Percentiles rank a stretch among this genome's conserved stretches.
Conservation (phyloP, 2,797 vertebrate species). For the Sphaeramia orbicularis region DNA sequence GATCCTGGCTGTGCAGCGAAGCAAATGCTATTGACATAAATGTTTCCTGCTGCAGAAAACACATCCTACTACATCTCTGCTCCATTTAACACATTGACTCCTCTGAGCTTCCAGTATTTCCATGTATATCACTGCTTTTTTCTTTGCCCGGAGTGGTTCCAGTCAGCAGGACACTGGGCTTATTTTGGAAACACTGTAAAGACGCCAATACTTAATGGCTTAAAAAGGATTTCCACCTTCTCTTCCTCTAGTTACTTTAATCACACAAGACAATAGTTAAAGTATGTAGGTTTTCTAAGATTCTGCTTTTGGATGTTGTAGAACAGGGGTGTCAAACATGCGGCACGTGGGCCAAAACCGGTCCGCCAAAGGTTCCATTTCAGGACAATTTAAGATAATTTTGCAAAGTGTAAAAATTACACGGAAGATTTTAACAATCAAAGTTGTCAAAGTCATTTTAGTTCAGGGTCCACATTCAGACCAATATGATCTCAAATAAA, state of each 20-base stretch:
- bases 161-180: constrained; percentile 30
- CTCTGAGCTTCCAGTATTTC: constrained; percentile 25
- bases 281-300: background rate
- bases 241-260: background rate
- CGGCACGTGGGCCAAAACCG: too few species aligned
- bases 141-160: constrained; percentile 45
- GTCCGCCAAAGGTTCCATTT: too few species aligned
- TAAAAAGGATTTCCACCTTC: constrained; percentile 33
- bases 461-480: too few species aligned
- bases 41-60: constrained; percentile 45
- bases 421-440: too few species aligned
- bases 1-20: constrained; percentile 28
- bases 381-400: too few species aligned
- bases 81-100: constrained; percentile 59
- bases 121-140: constrained; percentile 42
- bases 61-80: constrained; percentile 51
- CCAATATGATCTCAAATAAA: too few species aligned
- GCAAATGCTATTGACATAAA: constrained; percentile 54
- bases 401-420: too few species aligned
- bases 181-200: constrained; percentile 50
- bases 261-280: background rate
- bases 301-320: background rate
- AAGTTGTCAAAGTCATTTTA: too few species aligned
- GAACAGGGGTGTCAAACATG: too few species aligned
- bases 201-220: constrained; percentile 30